These are phyloP conservation scores for Drosophila dives DNA, from an alignment of 2,888 invertebrate genomes.

Conservation along the genomic window DNA sequence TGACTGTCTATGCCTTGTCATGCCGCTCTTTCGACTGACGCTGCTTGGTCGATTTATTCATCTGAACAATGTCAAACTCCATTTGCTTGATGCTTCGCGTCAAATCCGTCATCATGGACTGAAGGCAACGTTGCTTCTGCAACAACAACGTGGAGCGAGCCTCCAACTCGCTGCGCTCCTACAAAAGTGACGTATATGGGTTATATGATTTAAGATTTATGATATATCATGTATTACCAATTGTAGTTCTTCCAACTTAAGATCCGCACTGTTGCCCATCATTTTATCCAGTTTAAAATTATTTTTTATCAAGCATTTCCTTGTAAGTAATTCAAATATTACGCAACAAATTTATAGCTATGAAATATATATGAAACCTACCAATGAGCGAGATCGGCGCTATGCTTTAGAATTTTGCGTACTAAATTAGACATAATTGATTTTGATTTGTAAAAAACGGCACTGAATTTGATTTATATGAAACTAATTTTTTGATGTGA, in stretches of 20 bases:
- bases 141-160: slow-evolving; percentile 17
- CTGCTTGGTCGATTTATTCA: neutral
- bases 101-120: slow-evolving; percentile 54
- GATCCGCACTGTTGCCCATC: slow-evolving; percentile 22
- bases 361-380: neutral
- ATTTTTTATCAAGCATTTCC: slow-evolving; percentile 44
- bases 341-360: neutral
- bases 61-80: slow-evolving; percentile 48
- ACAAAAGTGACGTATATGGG: neutral
- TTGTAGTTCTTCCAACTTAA: slow-evolving; percentile 48
- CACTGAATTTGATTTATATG: neutral
- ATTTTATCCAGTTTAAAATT: slow-evolving; percentile 38
- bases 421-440: slow-evolving; percentile 43
- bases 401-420: slow-evolving; percentile 40
- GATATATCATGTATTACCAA: slow-evolving; percentile 4
- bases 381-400: slow-evolving; percentile 30
- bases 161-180: slow-evolving; percentile 48
- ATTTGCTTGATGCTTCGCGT: slow-evolving; percentile 60
- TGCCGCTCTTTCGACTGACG: slow-evolving; percentile 7
- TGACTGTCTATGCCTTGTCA: slow-evolving; percentile 17
- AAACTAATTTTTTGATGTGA: slow-evolving; percentile 7
- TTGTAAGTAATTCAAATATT: neutral
- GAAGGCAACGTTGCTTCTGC: slow-evolving; percentile 42
- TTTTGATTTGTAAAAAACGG: neutral
- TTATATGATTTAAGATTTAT: neutral